Conservation (phyloP, 2,888 invertebrate species). For the Corythucha ciliata region DNA sequence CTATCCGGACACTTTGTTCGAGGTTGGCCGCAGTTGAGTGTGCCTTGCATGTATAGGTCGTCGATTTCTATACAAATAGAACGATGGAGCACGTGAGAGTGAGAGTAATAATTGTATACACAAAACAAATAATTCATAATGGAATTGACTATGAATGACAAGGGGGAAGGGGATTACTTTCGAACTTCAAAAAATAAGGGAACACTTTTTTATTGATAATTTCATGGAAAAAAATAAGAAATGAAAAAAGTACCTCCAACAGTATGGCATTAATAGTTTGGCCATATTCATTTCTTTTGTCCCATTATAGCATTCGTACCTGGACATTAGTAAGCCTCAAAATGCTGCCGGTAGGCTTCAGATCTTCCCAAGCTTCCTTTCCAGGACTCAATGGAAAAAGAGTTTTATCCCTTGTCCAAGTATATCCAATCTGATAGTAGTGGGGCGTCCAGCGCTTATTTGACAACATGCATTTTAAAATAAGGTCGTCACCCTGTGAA, state of each 20-base stretch:
- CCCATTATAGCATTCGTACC: constrained; percentile 47
- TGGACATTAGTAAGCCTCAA: constrained; percentile 67
- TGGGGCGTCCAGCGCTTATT: constrained; percentile 46
- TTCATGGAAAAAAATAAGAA: constrained; percentile 3
- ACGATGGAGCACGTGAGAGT: too few relatives aligned
- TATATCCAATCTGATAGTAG: constrained; percentile 51
- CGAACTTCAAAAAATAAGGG: too few relatives aligned
- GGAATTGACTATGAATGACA: background rate
- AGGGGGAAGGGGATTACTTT: too few relatives aligned
- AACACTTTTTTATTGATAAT: background rate
- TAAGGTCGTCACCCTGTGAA: constrained; percentile 57
- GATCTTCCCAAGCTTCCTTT: constrained; percentile 73
- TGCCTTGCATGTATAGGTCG: constrained; percentile 63
- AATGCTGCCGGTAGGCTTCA: constrained; percentile 68
- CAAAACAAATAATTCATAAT: constrained; percentile 1
- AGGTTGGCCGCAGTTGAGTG: constrained; percentile 39
- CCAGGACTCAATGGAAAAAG: constrained; percentile 63
- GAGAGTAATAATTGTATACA: too few relatives aligned
- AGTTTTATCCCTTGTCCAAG: constrained; percentile 71
- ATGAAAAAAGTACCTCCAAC: constrained; percentile 3
- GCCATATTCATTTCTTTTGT: background rate
- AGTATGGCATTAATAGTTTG: too few relatives aligned
- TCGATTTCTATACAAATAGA: constrained; percentile 60
- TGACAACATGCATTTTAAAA: constrained; percentile 59
- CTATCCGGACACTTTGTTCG: constrained; percentile 52